phyloP scores from a whole-genome alignment of 2,888 invertebrate genomes.

The Disparrhopalites patrizii region DNA sequence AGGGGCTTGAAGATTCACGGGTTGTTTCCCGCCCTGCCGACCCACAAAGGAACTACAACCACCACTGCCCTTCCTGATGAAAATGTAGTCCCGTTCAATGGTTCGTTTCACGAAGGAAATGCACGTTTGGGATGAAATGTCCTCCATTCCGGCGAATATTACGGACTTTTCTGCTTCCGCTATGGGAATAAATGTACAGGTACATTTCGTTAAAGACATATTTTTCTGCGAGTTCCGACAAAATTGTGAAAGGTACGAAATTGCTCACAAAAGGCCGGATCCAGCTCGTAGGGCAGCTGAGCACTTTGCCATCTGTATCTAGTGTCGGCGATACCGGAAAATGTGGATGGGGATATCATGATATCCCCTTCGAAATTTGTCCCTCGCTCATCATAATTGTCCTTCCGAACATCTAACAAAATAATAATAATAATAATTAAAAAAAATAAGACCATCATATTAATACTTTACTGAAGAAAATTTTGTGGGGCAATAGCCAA shows the following conservation, averaged over 20 bases:
- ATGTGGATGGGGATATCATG: slow-evolving; percentile 50
- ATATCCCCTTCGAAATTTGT: slow-evolving; percentile 58
- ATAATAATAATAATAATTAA: too few species aligned
- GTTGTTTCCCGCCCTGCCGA: slow-evolving; percentile 52
- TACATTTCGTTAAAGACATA: not conserved
- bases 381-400: slow-evolving; percentile 56
- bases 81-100: slow-evolving; percentile 36
- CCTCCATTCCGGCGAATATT: slow-evolving; percentile 54
- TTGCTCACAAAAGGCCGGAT: slow-evolving; percentile 55
- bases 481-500: too few species aligned
- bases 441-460: too few species aligned
- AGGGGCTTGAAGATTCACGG: slow-evolving; percentile 13
- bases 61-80: slow-evolving; percentile 31
- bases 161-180: slow-evolving; percentile 53
- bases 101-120: slow-evolving; percentile 50
- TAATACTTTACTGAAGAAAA: too few species aligned
- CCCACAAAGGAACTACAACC: slow-evolving; percentile 58
- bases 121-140: slow-evolving; percentile 55
- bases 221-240: too few species aligned
- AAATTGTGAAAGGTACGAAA: too few species aligned
- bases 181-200: slow-evolving; percentile 48
- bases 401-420: too few species aligned
- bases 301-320: slow-evolving; percentile 56
- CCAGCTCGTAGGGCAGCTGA: slow-evolving; percentile 55
- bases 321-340: slow-evolving; percentile 55